A percentile compares a stretch with the other conserved stretches of the same genome.
phyloP scores from a whole-genome alignment of 2,113 vertebrate genomes.

The Piaya cayana region DNA sequence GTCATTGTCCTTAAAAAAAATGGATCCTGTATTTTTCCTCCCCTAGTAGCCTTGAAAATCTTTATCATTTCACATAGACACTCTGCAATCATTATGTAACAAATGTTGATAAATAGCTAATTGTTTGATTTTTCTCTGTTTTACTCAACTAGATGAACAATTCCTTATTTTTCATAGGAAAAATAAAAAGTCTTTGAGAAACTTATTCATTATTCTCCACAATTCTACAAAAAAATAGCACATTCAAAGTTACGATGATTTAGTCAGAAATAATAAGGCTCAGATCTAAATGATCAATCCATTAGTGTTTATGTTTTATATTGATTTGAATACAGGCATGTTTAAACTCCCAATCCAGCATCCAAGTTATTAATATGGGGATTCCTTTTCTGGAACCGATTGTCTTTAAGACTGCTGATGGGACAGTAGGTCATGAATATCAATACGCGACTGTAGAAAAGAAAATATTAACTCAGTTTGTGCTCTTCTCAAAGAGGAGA shows the following conservation, averaged over 20 bases:
- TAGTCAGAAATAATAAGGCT: neutral
- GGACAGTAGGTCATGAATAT: fast-evolving
- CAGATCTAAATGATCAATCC: neutral
- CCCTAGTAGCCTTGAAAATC: neutral
- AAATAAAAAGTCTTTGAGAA: neutral
- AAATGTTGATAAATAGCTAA: neutral
- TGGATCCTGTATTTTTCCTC: neutral
- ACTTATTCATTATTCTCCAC: neutral
- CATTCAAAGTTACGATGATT: neutral
- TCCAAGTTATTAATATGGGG: neutral
- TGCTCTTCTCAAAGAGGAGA: neutral
- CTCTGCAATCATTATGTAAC: neutral
- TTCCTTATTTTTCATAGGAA: neutral
- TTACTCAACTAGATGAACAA: neutral
- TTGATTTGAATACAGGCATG: neutral
- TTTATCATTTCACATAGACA: neutral
- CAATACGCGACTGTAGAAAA: neutral
- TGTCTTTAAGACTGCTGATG: neutral
- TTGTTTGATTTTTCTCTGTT: neutral
- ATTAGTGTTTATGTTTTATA: neutral
- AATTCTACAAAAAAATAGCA: neutral
- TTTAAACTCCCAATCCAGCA: neutral
- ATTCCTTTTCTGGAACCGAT: neutral
- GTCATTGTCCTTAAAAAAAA: neutral
- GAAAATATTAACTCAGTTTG: neutral